Evolutionary conservation across 2,888 invertebrate species (phyloP), one percentile per base, ranked within the genome.

Genomic region (Saturnia japonica): DNA sequence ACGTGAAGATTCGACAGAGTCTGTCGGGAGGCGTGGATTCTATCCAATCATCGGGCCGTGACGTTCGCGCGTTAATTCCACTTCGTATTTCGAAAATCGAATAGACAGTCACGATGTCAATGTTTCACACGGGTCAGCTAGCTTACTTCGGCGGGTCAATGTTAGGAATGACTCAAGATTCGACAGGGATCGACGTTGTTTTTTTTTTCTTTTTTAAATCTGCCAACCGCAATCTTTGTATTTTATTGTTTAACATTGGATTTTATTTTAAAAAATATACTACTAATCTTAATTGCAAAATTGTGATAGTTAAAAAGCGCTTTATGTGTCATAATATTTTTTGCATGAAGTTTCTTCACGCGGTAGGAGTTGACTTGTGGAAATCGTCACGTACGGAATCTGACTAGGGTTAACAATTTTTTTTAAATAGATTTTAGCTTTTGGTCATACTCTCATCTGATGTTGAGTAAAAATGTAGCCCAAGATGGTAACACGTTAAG

Each of bases 81-180:
- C 80, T 85, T 79, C 74, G 64, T 81, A 79, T 76, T 81, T 82
- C 74, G 80, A 86, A 85, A 83, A 82, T 78, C 80, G 82, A 87
- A 82, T 82, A 77, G 79, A 82, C 82, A 83, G 80, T 89, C 90
- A 90, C 90, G 90, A 90, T 88, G 88, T 85, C 85, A 85, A 82
- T 87, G 86, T 81, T 91, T 91, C 90, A 89, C 90, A 90, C 90
- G 90, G 90, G 89, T 90, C 88, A 88, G 78, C 1, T 60, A 28
- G 57, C 57, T 60, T 28, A 78, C 43, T 67, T 54, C 70, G 42
- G 25, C 42, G 76, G 78, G 78, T 78, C 77, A 77, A 74, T 75
- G 67, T 54, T 64, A 45, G 51, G 70, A 70, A 54, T 70, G 64
- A 64, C 40, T 64, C 64, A 40, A 64, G 66, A 54, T 70, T 67